phyloP scores from a whole-genome alignment of 2,797 vertebrate species.

The Loris lydekkerianus region DNA sequence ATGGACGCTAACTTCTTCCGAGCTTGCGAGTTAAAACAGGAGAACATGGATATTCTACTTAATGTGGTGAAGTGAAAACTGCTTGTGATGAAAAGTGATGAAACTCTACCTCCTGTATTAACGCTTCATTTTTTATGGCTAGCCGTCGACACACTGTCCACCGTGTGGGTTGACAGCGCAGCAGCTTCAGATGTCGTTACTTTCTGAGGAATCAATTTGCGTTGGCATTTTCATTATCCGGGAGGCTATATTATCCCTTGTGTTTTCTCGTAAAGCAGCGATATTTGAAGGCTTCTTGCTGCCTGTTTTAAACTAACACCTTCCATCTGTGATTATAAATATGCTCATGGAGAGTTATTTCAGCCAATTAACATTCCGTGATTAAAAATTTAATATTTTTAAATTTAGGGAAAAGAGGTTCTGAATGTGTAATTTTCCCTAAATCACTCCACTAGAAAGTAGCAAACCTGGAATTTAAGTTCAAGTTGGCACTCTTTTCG shows the following conservation, averaged over 20 bases:
- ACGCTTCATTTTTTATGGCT: conserved; percentile 39
- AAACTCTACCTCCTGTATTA: background rate
- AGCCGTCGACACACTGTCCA: conserved; percentile 21
- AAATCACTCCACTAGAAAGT: background rate
- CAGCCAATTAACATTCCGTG: background rate
- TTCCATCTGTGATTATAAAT: background rate
- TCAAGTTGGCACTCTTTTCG: background rate
- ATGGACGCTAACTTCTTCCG: background rate
- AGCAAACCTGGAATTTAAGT: background rate
- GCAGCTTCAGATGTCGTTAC: conserved; percentile 41
- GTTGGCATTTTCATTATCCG: background rate
- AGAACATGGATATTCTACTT: background rate
- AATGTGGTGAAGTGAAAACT: conserved; percentile 27
- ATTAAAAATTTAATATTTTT: conserved; percentile 25
- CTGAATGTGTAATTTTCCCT: background rate
- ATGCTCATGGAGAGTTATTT: background rate
- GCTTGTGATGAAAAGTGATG: conserved; percentile 31
- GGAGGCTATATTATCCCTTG: background rate
- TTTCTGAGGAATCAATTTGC: conserved; percentile 16
- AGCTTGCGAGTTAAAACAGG: background rate
- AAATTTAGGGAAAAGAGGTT: background rate
- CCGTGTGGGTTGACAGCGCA: background rate
- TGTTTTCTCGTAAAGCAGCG: background rate
- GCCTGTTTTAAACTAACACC: background rate
- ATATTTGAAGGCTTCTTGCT: background rate